Conservation (phyloP, 2,113 vertebrate genomes). For the Nannospalax galili region DNA sequence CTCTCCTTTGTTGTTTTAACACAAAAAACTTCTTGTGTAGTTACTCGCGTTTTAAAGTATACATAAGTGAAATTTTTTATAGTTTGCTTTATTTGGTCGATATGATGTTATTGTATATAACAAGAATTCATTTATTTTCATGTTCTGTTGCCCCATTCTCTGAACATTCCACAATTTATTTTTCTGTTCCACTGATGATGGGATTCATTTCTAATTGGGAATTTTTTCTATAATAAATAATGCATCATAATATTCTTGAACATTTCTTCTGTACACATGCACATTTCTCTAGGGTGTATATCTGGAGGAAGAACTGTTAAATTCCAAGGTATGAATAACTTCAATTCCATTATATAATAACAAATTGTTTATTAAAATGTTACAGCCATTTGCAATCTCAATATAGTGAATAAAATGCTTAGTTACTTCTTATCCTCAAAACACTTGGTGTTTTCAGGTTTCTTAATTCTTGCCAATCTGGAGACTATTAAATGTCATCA, state of each 20-base stretch:
- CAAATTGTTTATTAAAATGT: conserved; percentile 1
- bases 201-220: conserved; percentile 20
- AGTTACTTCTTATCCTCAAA: conserved; percentile 14
- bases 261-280: conserved; percentile 31
- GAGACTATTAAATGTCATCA: conserved; percentile 24
- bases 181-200: conserved; percentile 13
- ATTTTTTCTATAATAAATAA: conserved; percentile 27
- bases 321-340: neutral
- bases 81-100: conserved; percentile 35
- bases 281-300: neutral
- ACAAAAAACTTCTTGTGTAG: neutral
- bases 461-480: conserved; percentile 21
- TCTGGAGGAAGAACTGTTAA: conserved; percentile 32
- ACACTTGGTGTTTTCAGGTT: conserved; percentile 2
- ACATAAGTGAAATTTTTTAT: neutral
- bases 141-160: neutral
- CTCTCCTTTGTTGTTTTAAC: conserved; percentile 43
- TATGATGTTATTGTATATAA: neutral
- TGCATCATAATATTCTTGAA: conserved; percentile 10
- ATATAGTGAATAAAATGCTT: no score
- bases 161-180: conserved; percentile 19
- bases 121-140: conserved; percentile 52
- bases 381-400: no score
- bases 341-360: neutral
- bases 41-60: conserved; percentile 40